These are phyloP conservation scores for Hylaeus volcanicus DNA, from an alignment of 1,140 invertebrate genomes.

Conservation along the genomic window DNA sequence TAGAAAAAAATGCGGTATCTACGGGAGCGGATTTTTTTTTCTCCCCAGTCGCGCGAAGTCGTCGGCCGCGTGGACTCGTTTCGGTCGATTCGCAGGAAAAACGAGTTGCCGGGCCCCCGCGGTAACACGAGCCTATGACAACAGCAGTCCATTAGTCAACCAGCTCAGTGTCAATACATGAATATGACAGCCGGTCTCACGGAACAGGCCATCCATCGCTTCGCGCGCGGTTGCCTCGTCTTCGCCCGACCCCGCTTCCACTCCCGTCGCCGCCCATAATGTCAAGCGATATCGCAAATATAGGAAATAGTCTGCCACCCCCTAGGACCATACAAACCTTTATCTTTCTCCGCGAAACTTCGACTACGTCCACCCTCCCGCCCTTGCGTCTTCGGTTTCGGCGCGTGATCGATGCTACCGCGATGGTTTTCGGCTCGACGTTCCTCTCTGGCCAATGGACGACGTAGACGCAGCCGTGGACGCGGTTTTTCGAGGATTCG, in stretches of 20 bases:
- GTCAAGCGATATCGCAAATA: conserved; percentile 71
- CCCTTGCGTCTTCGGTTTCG: neutral
- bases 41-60: neutral
- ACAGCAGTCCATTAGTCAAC: conserved; percentile 81
- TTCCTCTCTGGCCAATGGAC: neutral
- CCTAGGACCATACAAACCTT: conserved; percentile 53
- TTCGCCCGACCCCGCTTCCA: conserved; percentile 23
- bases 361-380: neutral
- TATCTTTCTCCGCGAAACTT: conserved; percentile 46
- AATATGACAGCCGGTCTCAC: conserved; percentile 77
- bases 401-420: conserved; percentile 29
- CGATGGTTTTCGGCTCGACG: neutral
- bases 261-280: conserved; percentile 49
- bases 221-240: conserved; percentile 20
- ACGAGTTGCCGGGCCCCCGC: conserved; percentile 69
- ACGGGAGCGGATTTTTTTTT: too few relatives aligned
- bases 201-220: conserved; percentile 62
- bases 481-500: conserved; percentile 23
- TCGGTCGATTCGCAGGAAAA: conserved; percentile 71
- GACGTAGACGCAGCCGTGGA: conserved; percentile 48
- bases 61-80: conserved; percentile 35
- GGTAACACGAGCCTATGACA: conserved; percentile 79
- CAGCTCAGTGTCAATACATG: conserved; percentile 80
- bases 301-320: conserved; percentile 68
- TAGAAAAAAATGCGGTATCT: too few relatives aligned